Percentiles rank a stretch among this genome's conserved stretches.
phyloP scores from a whole-genome alignment of 64 coral and sea anemone genomes.

The Porites australiensis region DNA sequence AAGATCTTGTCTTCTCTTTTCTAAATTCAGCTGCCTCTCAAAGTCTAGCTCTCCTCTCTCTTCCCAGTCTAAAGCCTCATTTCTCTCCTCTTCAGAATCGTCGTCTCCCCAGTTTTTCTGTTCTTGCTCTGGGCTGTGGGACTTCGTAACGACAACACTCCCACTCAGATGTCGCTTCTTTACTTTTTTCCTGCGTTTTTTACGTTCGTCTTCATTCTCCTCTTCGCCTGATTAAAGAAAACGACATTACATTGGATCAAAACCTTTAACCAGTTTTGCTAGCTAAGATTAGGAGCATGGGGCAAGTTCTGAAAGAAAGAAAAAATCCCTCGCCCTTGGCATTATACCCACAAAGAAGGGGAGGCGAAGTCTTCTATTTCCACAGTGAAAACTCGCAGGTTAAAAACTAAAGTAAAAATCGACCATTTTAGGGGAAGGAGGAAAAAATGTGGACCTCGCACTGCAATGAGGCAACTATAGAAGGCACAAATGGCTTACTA shows the following conservation, averaged over 20 bases:
- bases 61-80: conserved; percentile 73
- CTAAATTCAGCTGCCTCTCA: conserved; percentile 82
- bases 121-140: conserved; percentile 52
- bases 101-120: conserved; percentile 70
- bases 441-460: no score
- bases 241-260: not conserved
- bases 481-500: no score
- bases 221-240: conserved; percentile 47
- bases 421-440: no score
- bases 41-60: conserved; percentile 86
- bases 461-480: no score
- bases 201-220: conserved; percentile 45
- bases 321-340: no score
- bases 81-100: conserved; percentile 46
- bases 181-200: conserved; percentile 59
- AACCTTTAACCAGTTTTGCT: no score
- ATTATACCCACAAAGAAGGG: no score
- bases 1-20: conserved; percentile 80
- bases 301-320: no score
- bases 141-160: conserved; percentile 50
- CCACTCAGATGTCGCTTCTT: conserved; percentile 72
- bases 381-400: no score
- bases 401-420: no score
- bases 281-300: no score
- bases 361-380: no score